phyloP scores from a whole-genome alignment of 2,888 invertebrate species.

The Agriopis marginaria region DNA sequence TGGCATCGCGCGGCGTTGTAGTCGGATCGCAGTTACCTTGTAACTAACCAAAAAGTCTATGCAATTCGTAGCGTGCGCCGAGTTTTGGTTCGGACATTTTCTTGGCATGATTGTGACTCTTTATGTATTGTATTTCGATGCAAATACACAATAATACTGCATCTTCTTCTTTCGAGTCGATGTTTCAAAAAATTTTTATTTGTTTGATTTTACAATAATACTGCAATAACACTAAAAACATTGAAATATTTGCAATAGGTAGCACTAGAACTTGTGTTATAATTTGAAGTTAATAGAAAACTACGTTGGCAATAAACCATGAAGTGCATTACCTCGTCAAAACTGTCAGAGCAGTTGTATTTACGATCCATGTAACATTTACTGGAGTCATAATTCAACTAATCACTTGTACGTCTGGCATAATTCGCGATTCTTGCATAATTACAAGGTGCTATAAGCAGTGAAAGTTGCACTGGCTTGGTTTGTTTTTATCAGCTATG shows the following conservation, averaged over 20 bases:
- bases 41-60: too few species aligned
- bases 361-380: constrained; percentile 40
- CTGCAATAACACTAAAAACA: not conserved
- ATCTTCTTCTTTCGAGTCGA: too few species aligned
- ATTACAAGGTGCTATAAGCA: constrained; percentile 31
- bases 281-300: constrained; percentile 29
- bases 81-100: too few species aligned
- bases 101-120: too few species aligned
- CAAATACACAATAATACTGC: too few species aligned
- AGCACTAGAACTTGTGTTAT: constrained; percentile 8
- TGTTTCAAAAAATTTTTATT: too few species aligned
- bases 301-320: constrained; percentile 28
- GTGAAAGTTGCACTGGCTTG: constrained; percentile 31
- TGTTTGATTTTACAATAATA: not conserved
- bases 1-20: too few species aligned
- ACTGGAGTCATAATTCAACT: constrained; percentile 42
- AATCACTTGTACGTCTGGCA: constrained; percentile 43
- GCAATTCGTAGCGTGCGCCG: too few species aligned
- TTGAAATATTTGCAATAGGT: not conserved
- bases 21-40: too few species aligned
- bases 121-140: too few species aligned
- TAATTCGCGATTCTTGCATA: constrained; percentile 41
- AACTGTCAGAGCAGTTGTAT: constrained; percentile 40
- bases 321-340: constrained; percentile 41
- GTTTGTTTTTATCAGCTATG: constrained; percentile 24